These are phyloP conservation scores for Echinometra lucunter DNA, from an alignment of 53 echinoderm and acorn worm species.

Conservation along the genomic window DNA sequence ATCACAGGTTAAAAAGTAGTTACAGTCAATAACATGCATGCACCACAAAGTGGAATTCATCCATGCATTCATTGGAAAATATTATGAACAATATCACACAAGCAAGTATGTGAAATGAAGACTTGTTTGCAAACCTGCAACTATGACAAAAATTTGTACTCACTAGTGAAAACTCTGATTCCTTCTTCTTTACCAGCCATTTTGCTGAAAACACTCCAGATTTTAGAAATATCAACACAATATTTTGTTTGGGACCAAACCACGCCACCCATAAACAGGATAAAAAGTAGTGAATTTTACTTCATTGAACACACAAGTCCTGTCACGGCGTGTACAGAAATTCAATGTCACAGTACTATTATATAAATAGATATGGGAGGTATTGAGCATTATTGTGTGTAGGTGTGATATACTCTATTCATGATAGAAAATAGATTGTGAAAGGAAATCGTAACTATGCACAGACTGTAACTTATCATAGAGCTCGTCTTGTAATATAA, in stretches of 20 bases:
- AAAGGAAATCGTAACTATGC: background rate
- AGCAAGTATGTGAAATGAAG: background rate
- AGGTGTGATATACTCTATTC: background rate
- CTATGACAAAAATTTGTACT: background rate
- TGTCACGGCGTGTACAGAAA: background rate
- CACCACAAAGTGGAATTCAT: background rate
- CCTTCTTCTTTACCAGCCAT: background rate
- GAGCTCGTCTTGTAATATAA: background rate
- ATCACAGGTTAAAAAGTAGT: background rate
- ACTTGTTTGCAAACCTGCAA: background rate
- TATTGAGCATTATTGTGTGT: background rate
- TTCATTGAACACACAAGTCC: background rate
- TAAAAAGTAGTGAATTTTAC: background rate
- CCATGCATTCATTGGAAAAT: background rate
- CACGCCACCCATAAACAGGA: background rate
- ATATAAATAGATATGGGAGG: background rate
- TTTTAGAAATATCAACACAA: background rate
- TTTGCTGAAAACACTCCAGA: background rate
- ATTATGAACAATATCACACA: background rate
- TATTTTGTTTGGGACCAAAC: background rate
- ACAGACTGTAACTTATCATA: background rate
- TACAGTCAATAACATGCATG: background rate
- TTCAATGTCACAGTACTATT: background rate
- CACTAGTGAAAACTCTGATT: constrained; percentile 2
- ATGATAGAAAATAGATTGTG: background rate